A percentile compares a stretch with the other conserved stretches of the same genome.
These are phyloP conservation scores for Myripristis jacobus DNA, from an alignment of 2,797 vertebrate species.

Conservation along the genomic window DNA sequence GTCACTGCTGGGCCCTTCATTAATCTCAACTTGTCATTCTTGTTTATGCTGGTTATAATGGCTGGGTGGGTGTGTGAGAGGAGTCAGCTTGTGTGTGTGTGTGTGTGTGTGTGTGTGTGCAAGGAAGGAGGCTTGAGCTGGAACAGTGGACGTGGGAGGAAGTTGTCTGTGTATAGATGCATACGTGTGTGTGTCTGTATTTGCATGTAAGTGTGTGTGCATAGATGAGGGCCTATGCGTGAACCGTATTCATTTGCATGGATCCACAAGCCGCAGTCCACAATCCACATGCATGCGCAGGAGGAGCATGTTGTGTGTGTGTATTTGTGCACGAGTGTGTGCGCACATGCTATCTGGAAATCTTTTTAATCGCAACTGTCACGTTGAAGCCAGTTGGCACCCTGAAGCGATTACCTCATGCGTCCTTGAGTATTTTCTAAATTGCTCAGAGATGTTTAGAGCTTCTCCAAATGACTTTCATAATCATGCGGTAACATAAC, in stretches of 20 bases:
- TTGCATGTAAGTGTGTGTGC: no score
- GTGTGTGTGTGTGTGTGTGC: slow-evolving; percentile 41
- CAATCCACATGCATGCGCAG: slow-evolving; percentile 27
- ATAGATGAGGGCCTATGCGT: no score
- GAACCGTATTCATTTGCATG: background rate
- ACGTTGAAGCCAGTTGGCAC: slow-evolving; percentile 69
- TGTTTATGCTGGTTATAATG: slow-evolving; percentile 96
- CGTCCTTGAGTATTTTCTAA: slow-evolving; percentile 79
- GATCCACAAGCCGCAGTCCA: no score
- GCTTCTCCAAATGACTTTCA: slow-evolving; percentile 68
- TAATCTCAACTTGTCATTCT: slow-evolving; percentile 99
- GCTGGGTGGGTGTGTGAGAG: slow-evolving; percentile 59
- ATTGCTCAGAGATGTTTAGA: slow-evolving; percentile 76
- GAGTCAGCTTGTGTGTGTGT: slow-evolving; percentile 15
- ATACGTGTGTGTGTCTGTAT: no score
- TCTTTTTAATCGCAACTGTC: slow-evolving; percentile 72
- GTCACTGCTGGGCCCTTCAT: slow-evolving; percentile 94
- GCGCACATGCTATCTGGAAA: slow-evolving; percentile 43
- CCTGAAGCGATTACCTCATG: slow-evolving; percentile 78
- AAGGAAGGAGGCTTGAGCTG: slow-evolving; percentile 38
- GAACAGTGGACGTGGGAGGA: slow-evolving; percentile 45
- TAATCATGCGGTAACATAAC: slow-evolving; percentile 64
- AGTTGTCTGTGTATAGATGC: slow-evolving; percentile 23
- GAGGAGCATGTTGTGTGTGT: slow-evolving; percentile 60
- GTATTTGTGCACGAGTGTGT: slow-evolving; percentile 47